phyloP scores from a whole-genome alignment of 2,888 invertebrate genomes.

The Macrosiphum euphorbiae region DNA sequence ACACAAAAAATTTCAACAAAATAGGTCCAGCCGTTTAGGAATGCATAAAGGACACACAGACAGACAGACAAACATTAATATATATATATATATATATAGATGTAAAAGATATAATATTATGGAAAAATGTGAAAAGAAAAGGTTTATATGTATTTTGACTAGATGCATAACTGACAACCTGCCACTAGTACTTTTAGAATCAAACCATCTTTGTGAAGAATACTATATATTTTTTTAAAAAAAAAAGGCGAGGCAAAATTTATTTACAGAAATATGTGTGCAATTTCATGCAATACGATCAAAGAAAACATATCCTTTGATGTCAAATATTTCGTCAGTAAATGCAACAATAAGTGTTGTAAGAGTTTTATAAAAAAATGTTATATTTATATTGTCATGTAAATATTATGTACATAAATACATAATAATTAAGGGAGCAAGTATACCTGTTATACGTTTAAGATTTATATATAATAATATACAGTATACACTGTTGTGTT shows the following conservation, averaged over 20 bases:
- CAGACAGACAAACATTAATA: too few species aligned
- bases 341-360: slow-evolving; percentile 3
- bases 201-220: neutral
- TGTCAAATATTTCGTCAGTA: neutral
- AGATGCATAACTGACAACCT: neutral
- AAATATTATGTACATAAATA: neutral
- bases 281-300: neutral
- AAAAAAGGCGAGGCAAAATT: neutral
- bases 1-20: too few species aligned
- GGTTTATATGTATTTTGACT: neutral
- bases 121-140: neutral
- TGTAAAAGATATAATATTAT: neutral
- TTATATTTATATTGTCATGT: slow-evolving; percentile 2
- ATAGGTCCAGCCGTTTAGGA: too few species aligned
- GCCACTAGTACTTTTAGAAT: neutral
- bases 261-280: neutral
- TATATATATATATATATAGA: neutral
- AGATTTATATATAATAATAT: neutral
- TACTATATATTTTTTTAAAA: neutral
- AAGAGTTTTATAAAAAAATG: neutral
- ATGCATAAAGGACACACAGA: too few species aligned
- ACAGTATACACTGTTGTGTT: neutral
- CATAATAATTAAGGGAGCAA: neutral
- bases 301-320: neutral
- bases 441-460: neutral